Conservation (phyloP, 2,113 vertebrate species). For the Neofelis nebulosa region DNA sequence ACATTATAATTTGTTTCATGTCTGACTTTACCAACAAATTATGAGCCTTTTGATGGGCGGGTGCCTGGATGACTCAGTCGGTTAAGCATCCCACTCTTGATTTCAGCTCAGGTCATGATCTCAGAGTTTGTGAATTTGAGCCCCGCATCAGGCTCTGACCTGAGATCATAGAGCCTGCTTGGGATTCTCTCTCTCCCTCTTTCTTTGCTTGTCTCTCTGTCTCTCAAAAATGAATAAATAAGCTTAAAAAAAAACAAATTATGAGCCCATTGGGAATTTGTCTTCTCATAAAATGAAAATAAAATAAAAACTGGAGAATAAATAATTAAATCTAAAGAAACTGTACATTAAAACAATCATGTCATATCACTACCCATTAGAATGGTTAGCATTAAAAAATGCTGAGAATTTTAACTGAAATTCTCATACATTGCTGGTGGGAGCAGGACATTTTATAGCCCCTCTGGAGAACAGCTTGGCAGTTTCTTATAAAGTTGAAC, state of each 20-base stretch:
- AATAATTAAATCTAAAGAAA: neutral
- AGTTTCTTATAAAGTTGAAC: neutral
- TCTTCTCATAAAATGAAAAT: neutral
- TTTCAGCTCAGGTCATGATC: no score
- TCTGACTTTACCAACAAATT: neutral
- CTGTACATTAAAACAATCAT: neutral
- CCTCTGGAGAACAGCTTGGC: neutral
- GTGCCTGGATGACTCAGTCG: no score
- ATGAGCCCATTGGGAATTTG: neutral
- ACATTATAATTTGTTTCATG: neutral
- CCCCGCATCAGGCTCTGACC: no score
- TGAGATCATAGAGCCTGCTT: no score
- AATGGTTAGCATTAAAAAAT: neutral
- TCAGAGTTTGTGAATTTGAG: no score
- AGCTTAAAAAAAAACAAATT: neutral
- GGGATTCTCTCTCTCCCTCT: no score
- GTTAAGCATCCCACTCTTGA: no score
- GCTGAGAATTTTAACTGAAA: neutral
- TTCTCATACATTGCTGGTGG: neutral
- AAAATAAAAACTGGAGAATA: neutral
- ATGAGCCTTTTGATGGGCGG: neutral
- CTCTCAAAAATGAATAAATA: no score
- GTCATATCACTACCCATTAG: neutral
- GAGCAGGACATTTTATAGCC: neutral
- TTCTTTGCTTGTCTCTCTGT: no score